Evolutionary conservation across 1,140 invertebrate genomes (phyloP), one percentile per base, ranked within the genome.

Genomic region (Lucilia sericata): DNA sequence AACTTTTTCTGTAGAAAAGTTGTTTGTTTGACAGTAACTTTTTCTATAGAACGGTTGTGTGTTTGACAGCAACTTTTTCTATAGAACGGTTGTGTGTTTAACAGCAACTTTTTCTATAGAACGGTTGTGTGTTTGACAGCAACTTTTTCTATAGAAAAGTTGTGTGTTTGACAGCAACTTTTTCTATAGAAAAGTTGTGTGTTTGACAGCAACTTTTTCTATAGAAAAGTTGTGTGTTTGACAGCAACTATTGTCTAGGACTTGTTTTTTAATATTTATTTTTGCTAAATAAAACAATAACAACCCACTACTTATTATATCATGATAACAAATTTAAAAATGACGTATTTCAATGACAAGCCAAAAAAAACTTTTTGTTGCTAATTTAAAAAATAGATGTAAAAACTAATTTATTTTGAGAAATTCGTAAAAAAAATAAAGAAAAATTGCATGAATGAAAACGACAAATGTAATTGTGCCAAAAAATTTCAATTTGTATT

Each of bases 271-370:
- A 3, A 2, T 30, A 3, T 30, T 30, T 30, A 17, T 60, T 17
- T 14, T n/a, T 60, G 51, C 7, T 7, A 60, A n/a, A 17, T 60
- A 60, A 60, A 14, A 17, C 7, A n/a, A 60, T 60, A 60, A n/a
- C n/a, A 60, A n/a, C 4, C 2, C 5, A 60, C 55, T 7, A 60
- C 2, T n/a, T 17, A 60, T 60, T 60, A n/a, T n/a, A n/a, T 60
- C 55, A 60, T 60, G 55, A 60, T n/a, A 8, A 42, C 42, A 60
- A 60, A 60, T 60, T 60, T 60, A 60, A 60, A 60, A 60, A 60
- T 60, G 55, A 60, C 55, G 55, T 60, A 60, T 60, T 17, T 14
- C 14, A 60, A 60, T 60, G 14, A 60, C n/a, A 60, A 14, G 55
- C 55, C 51, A 60, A 60, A n/a, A 60, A 30, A 1, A 30, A 1